Percentiles rank a stretch among this genome's conserved stretches.
These are phyloP conservation scores for Ormia ochracea DNA, from an alignment of 2,888 invertebrate species.

Conservation along the genomic window DNA sequence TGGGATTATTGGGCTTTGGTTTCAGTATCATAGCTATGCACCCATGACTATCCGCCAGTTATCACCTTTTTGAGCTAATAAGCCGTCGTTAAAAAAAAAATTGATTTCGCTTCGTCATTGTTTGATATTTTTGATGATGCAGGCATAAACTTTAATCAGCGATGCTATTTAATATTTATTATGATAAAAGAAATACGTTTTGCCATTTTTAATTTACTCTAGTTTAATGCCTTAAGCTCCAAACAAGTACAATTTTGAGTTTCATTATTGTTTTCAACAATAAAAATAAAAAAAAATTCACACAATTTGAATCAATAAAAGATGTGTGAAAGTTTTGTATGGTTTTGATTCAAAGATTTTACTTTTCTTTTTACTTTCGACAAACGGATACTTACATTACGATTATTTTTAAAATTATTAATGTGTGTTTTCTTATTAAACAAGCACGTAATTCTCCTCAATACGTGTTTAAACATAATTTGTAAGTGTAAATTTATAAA, in stretches of 20 bases:
- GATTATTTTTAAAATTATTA: background rate
- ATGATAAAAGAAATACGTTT: no score
- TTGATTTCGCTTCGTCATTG: no score
- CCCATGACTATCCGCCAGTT: no score
- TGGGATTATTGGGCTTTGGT: no score
- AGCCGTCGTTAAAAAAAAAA: no score
- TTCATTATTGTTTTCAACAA: conserved; percentile 41
- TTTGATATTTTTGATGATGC: no score
- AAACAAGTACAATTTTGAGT: background rate
- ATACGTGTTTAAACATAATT: background rate
- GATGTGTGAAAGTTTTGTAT: conserved; percentile 49
- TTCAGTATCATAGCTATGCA: no score
- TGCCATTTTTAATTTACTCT: background rate
- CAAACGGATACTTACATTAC: background rate
- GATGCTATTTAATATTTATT: no score
- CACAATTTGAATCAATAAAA: conserved; percentile 19
- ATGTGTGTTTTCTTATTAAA: no score
- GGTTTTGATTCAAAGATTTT: background rate
- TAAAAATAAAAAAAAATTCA: background rate
- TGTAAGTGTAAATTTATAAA: background rate
- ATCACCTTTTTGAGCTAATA: no score
- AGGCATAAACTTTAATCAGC: no score
- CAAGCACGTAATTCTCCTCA: background rate
- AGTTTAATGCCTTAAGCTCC: conserved; percentile 6
- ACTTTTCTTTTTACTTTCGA: background rate